Evolutionary conservation across 2,888 invertebrate genomes (phyloP).

Genomic region (Thereva unica): DNA sequence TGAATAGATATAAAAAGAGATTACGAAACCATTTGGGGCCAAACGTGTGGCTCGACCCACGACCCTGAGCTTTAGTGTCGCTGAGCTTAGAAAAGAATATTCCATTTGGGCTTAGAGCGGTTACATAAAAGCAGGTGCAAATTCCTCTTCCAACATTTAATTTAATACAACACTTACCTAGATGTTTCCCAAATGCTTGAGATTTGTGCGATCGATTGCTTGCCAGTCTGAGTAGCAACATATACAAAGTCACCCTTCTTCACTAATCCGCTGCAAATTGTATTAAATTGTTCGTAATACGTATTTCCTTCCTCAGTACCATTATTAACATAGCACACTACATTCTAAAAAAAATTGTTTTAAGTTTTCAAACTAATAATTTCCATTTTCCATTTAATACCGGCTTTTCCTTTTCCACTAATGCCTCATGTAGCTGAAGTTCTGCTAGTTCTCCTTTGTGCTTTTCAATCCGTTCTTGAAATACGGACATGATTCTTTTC

Average conservation of each 20-base stretch:
- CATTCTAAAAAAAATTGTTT: constrained; percentile 67
- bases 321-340: constrained; percentile 71
- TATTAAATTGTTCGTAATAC: constrained; percentile 93
- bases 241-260: constrained; percentile 95
- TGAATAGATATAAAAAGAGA: too few relatives aligned
- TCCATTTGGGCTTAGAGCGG: too few relatives aligned
- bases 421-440: constrained; percentile 78
- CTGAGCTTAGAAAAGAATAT: too few relatives aligned
- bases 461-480: constrained; percentile 86
- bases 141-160: neutral
- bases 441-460: constrained; percentile 88
- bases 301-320: constrained; percentile 76
- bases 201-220: constrained; percentile 90
- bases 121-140: too few relatives aligned
- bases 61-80: too few relatives aligned
- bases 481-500: constrained; percentile 88
- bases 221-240: constrained; percentile 86
- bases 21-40: too few relatives aligned
- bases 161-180: constrained; percentile 65
- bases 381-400: constrained; percentile 58
- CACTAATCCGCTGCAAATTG: constrained; percentile 78
- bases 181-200: constrained; percentile 93
- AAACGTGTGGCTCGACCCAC: too few relatives aligned
- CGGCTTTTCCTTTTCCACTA: constrained; percentile 83
- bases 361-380: neutral